Evolutionary conservation across 1,140 invertebrate species (phyloP).

Genomic region (Scaptomyza montana): DNA sequence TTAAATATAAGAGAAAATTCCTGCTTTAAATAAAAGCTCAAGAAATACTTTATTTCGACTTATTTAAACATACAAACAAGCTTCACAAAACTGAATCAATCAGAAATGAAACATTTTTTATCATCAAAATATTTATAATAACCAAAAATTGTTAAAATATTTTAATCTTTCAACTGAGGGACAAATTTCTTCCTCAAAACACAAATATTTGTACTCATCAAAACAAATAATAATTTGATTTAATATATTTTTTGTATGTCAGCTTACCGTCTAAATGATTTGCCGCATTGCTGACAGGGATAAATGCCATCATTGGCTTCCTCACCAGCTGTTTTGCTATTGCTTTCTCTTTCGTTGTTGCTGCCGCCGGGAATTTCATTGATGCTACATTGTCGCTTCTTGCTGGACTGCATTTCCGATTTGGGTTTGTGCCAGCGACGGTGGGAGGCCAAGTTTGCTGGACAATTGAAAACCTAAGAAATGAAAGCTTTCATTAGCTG

Average conservation of each 20-base stretch:
- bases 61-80: too few relatives aligned
- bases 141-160: too few relatives aligned
- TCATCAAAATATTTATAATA: too few relatives aligned
- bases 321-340: conserved; percentile 67
- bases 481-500: conserved; percentile 34
- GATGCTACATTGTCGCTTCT: conserved; percentile 73
- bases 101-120: too few relatives aligned
- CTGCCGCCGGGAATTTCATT: conserved; percentile 48
- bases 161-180: too few relatives aligned
- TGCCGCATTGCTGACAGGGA: conserved; percentile 91
- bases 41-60: too few relatives aligned
- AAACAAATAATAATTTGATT: background rate
- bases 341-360: conserved; percentile 83
- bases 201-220: too few relatives aligned
- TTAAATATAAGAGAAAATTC: too few relatives aligned
- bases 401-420: conserved; percentile 62
- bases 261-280: conserved; percentile 88
- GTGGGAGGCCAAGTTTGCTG: conserved; percentile 98
- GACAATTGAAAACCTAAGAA: conserved; percentile 95
- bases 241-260: background rate
- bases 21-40: too few relatives aligned
- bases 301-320: conserved; percentile 85
- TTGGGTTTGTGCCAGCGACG: conserved; percentile 97
- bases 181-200: too few relatives aligned
- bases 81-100: too few relatives aligned